Evolutionary conservation across 2,888 invertebrate species (phyloP).

Genomic region (Acleris literana): DNA sequence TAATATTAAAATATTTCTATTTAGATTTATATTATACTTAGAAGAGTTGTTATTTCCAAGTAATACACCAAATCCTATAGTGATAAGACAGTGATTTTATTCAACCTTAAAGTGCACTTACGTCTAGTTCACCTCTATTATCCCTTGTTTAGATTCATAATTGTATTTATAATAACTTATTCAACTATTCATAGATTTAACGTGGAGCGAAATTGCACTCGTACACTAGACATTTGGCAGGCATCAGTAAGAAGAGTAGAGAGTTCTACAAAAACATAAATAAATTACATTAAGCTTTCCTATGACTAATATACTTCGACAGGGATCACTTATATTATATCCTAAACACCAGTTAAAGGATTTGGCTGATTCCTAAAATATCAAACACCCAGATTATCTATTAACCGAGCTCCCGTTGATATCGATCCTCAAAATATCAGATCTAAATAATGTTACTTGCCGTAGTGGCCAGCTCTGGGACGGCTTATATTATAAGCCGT

Average conservation of each 20-base stretch:
- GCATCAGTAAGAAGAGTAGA: conserved; percentile 49
- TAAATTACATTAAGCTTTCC: conserved; percentile 41
- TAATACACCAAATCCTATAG: conserved; percentile 4
- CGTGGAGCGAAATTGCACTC: conserved; percentile 23
- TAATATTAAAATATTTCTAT: conserved; percentile 9
- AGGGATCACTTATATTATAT: too few species aligned
- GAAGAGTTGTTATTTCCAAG: conserved; percentile 11
- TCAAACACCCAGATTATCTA: too few species aligned
- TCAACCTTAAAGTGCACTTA: conserved; percentile 50
- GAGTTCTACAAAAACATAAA: conserved; percentile 40
- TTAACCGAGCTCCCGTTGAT: too few species aligned
- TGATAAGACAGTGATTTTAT: conserved; percentile 13
- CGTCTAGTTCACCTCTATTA: conserved; percentile 44
- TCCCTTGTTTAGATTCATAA: conserved; percentile 64
- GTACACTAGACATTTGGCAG: conserved; percentile 44
- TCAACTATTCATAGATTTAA: conserved; percentile 41
- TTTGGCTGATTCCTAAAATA: too few species aligned
- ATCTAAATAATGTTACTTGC: too few species aligned
- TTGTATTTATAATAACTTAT: conserved; percentile 56
- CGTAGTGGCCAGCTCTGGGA: too few species aligned
- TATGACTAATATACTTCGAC: neutral
- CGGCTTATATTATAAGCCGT: too few species aligned
- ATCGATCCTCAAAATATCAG: too few species aligned
- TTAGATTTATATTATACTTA: conserved; percentile 17
- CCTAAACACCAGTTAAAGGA: too few species aligned